phyloP scores from a whole-genome alignment of 2,113 vertebrate species.

The Ahaetulla prasina region DNA sequence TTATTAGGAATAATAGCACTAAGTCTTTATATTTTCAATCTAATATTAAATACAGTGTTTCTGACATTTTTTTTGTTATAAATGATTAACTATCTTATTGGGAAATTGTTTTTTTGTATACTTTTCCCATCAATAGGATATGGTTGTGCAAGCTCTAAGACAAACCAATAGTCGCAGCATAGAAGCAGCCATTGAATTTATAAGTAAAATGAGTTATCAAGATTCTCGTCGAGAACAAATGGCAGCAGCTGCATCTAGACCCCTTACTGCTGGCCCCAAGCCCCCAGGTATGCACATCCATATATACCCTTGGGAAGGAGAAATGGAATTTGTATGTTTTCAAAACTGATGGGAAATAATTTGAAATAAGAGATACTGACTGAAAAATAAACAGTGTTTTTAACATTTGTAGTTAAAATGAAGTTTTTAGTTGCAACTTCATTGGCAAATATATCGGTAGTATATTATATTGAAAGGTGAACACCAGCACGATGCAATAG shows the following conservation, averaged over 20 bases:
- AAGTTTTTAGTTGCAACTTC: background rate
- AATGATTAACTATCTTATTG: conserved; percentile 20
- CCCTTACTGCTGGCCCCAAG: conserved; percentile 80
- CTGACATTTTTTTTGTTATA: background rate
- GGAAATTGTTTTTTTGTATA: conserved; percentile 31
- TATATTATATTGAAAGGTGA: background rate
- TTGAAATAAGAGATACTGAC: background rate
- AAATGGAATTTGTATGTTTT: background rate
- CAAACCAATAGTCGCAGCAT: conserved; percentile 85
- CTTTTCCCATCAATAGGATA: conserved; percentile 68
- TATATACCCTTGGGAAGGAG: background rate
- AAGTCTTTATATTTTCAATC: background rate
- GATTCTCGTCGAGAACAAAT: conserved; percentile 87
- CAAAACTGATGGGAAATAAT: background rate
- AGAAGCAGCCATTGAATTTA: conserved; percentile 86
- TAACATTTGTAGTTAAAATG: background rate
- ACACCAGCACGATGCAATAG: background rate
- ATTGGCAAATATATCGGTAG: background rate
- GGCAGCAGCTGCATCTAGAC: conserved; percentile 75
- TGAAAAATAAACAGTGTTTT: background rate
- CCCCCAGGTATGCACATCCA: conserved; percentile 73
- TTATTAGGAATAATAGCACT: background rate
- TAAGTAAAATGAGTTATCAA: conserved; percentile 91
- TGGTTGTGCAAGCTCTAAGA: conserved; percentile 81
- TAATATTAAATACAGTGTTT: background rate